A percentile compares a stretch with the other conserved stretches of the same genome.
These are phyloP conservation scores for Myiopsitta monachus DNA, from an alignment of 2,113 vertebrate genomes.

Conservation along the genomic window DNA sequence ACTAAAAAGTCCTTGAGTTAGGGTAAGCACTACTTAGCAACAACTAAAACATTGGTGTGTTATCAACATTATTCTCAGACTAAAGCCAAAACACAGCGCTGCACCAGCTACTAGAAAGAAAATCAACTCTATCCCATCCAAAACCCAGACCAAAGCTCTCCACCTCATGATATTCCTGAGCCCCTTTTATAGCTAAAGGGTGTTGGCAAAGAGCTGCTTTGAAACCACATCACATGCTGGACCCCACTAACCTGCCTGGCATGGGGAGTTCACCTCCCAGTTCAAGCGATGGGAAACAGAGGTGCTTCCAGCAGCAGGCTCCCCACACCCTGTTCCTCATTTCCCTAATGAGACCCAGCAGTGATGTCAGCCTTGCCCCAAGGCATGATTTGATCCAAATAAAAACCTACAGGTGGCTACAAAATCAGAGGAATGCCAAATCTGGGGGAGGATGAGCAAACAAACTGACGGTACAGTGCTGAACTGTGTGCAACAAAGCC, in stretches of 20 bases:
- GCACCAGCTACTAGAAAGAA: neutral
- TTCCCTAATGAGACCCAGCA: conserved; percentile 40
- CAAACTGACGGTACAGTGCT: neutral
- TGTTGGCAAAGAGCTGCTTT: conserved; percentile 34
- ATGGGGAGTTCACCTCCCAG: conserved; percentile 20
- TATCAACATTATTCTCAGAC: neutral
- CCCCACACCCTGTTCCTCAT: conserved; percentile 13
- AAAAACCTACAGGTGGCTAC: conserved; percentile 11
- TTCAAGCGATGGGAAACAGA: conserved; percentile 31
- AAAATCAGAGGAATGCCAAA: conserved; percentile 14
- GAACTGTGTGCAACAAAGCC: neutral
- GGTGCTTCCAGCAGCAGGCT: neutral
- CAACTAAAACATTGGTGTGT: neutral
- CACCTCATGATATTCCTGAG: conserved; percentile 28
- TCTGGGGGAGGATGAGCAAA: neutral
- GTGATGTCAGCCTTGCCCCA: conserved; percentile 34
- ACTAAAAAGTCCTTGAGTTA: neutral
- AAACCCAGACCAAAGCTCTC: neutral
- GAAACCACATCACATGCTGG: conserved; percentile 24
- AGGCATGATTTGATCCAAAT: conserved; percentile 10
- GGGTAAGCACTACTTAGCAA: neutral
- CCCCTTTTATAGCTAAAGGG: conserved; percentile 1
- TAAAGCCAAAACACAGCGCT: neutral
- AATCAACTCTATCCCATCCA: neutral
- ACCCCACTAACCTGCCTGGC: conserved; percentile 56